phyloP scores from a whole-genome alignment of 2,113 vertebrate genomes.

The Ceyx melanurus region DNA sequence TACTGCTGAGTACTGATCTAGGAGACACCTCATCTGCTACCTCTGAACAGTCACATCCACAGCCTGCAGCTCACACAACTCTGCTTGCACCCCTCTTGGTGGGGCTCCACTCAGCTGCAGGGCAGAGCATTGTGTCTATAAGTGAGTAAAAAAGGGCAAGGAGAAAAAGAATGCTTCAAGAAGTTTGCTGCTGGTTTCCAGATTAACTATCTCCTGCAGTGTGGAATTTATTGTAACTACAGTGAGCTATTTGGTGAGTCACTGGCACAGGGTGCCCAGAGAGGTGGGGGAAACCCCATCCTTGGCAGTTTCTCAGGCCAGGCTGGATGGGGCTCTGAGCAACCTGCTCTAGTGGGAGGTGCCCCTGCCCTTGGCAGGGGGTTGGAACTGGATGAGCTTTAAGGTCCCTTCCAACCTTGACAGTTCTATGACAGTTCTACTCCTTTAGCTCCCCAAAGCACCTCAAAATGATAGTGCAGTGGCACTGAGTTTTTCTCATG shows the following conservation, averaged over 20 bases:
- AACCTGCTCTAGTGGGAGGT: no score
- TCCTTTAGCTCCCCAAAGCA: not conserved
- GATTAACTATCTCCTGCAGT: not conserved
- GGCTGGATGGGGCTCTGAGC: no score
- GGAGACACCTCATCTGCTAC: not conserved
- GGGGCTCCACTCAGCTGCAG: not conserved
- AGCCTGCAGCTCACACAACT: not conserved
- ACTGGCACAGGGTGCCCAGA: no score
- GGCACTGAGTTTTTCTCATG: not conserved
- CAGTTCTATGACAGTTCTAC: no score
- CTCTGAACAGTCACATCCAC: not conserved
- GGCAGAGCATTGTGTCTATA: not conserved
- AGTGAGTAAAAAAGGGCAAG: not conserved
- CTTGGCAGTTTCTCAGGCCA: no score
- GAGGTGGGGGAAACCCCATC: no score
- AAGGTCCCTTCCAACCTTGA: no score
- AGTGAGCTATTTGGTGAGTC: not conserved
- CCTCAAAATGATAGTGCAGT: not conserved
- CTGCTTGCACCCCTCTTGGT: not conserved
- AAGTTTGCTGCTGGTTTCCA: not conserved
- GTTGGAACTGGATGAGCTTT: no score
- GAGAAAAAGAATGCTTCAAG: not conserved
- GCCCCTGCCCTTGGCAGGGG: no score
- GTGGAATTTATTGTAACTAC: not conserved
- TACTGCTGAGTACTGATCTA: not conserved